phyloP scores from a whole-genome alignment of 2,113 vertebrate species.

The Callipepla californica region DNA sequence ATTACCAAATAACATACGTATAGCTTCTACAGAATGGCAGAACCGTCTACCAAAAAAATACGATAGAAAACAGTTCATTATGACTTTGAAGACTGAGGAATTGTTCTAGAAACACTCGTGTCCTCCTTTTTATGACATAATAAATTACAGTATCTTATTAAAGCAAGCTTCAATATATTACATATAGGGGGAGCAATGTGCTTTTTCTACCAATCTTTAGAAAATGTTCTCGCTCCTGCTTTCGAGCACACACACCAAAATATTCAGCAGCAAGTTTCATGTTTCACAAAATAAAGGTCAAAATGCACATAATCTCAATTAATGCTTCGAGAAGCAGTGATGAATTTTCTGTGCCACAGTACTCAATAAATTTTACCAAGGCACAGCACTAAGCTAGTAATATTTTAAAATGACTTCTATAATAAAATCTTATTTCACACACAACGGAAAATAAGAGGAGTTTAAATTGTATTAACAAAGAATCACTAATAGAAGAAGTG shows the following conservation, averaged over 20 bases:
- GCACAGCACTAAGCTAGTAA: neutral
- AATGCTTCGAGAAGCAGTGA: neutral
- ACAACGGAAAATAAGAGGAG: constrained; percentile 52
- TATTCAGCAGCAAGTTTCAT: neutral
- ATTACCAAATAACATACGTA: neutral
- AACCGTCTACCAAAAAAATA: neutral
- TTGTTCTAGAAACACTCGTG: neutral
- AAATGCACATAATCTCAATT: neutral
- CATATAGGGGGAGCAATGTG: neutral
- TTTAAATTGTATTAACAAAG: constrained; percentile 76
- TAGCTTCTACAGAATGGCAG: neutral
- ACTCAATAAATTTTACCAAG: neutral
- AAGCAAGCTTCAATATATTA: neutral
- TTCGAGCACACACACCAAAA: neutral
- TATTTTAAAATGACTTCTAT: constrained; percentile 10
- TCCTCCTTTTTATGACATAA: neutral
- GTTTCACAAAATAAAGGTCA: neutral
- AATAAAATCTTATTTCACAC: constrained; percentile 5
- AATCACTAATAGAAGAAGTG: constrained; percentile 71
- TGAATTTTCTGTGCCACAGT: neutral
- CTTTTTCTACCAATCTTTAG: neutral
- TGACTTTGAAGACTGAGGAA: neutral
- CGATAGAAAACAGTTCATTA: neutral
- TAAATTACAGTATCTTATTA: neutral
- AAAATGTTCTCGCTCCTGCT: neutral